These are phyloP conservation scores for Neodontobutis hainanensis DNA, from an alignment of 2,113 vertebrate genomes.

Conservation along the genomic window DNA sequence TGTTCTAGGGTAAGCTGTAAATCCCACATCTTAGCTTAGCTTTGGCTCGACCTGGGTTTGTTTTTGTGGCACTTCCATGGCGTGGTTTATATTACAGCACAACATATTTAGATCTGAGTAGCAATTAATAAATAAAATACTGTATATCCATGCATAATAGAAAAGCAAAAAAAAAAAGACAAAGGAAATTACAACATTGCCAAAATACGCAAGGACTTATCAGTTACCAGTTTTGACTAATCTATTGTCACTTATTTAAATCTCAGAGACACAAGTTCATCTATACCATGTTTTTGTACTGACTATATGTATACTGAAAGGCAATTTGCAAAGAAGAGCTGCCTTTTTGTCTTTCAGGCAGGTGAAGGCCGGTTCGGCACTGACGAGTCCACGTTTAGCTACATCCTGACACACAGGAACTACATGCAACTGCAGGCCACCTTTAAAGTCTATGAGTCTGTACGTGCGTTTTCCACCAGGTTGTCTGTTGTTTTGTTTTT, in stretches of 20 bases:
- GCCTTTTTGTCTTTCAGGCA: constrained; percentile 60
- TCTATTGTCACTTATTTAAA: too few species aligned
- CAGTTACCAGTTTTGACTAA: too few species aligned
- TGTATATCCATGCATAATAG: neutral
- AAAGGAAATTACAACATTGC: too few species aligned
- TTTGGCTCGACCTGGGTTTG: constrained; percentile 12
- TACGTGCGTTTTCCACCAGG: constrained; percentile 37
- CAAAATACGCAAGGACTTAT: too few species aligned
- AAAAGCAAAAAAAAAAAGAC: too few species aligned
- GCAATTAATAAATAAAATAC: constrained; percentile 10
- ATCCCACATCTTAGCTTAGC: constrained; percentile 9
- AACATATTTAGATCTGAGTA: constrained; percentile 6
- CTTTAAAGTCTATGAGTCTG: constrained; percentile 79
- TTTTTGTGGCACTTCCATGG: neutral
- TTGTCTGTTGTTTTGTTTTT: neutral
- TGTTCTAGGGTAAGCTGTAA: constrained; percentile 9
- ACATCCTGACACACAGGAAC: constrained; percentile 81
- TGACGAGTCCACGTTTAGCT: constrained; percentile 80
- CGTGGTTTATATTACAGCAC: constrained; percentile 1
- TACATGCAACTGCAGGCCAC: constrained; percentile 84
- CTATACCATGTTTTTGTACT: too few species aligned
- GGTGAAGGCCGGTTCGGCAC: constrained; percentile 81
- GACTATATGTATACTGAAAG: neutral
- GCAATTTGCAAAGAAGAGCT: neutral
- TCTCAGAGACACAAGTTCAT: too few species aligned